Conservation (phyloP, 1,140 invertebrate genomes). For the Saccostrea cuccullata region DNA sequence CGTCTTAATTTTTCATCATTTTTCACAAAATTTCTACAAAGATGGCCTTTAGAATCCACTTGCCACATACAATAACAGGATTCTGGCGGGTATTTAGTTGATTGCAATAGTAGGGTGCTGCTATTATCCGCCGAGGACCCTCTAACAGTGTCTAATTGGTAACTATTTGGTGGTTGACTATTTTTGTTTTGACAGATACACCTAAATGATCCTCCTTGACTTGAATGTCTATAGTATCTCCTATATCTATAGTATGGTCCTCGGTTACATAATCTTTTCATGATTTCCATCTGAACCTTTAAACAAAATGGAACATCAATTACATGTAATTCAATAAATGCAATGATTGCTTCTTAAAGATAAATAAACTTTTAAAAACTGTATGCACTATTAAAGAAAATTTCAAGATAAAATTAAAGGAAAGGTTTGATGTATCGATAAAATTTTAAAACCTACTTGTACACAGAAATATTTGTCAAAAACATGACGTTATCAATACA, state of each 20-base stretch:
- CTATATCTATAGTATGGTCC: conserved; percentile 46
- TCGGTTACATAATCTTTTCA: conserved; percentile 56
- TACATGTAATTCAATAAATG: too few species aligned
- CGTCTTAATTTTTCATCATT: conserved; percentile 41
- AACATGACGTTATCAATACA: too few species aligned
- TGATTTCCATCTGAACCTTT: conserved; percentile 67
- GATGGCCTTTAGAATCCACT: conserved; percentile 47
- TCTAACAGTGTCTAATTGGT: conserved; percentile 3
- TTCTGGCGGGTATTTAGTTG: conserved; percentile 20
- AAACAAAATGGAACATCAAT: conserved; percentile 9
- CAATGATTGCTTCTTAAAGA: too few species aligned
- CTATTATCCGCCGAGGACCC: conserved; percentile 34
- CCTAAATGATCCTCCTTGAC: background rate
- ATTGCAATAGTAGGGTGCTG: background rate
- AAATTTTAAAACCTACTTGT: too few species aligned
- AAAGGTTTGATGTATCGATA: too few species aligned
- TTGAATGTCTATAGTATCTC: conserved; percentile 45
- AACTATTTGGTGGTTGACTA: conserved; percentile 22
- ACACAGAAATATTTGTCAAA: too few species aligned
- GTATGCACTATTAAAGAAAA: too few species aligned
- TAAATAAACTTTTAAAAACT: too few species aligned
- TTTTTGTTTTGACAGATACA: conserved; percentile 40
- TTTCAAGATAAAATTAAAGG: too few species aligned
- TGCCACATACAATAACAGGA: conserved; percentile 51
- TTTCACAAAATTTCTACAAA: conserved; percentile 45